Conservation (phyloP, 2,888 invertebrate genomes). For the Candidula unifasciata region DNA sequence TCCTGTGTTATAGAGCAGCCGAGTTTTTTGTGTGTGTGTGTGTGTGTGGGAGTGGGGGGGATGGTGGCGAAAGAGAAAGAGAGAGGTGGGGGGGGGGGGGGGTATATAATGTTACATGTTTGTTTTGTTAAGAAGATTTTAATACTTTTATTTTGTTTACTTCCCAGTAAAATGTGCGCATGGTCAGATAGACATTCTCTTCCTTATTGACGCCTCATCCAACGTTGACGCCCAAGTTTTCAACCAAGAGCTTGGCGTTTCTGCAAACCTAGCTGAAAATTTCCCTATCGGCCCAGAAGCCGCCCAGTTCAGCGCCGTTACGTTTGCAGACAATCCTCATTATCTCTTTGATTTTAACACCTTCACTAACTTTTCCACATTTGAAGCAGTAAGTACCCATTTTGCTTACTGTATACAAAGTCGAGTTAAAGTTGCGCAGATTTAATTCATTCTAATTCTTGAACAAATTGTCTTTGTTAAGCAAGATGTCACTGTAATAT, state of each 20-base stretch:
- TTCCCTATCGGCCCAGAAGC: not conserved
- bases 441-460: too few relatives aligned
- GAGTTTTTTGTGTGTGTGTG: too few relatives aligned
- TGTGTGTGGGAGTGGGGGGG: too few relatives aligned
- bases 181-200: not conserved
- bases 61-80: too few relatives aligned
- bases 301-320: not conserved
- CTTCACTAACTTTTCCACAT: not conserved
- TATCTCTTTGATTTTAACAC: not conserved
- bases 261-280: slow-evolving; percentile 1
- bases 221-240: not conserved
- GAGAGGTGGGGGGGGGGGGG: too few relatives aligned
- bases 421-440: too few relatives aligned
- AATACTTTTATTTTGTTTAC: not conserved
- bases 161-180: not conserved
- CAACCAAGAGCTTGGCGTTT: not conserved
- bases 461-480: too few relatives aligned
- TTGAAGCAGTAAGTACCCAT: not conserved
- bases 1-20: too few relatives aligned
- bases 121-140: too few relatives aligned
- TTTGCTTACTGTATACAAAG: not conserved
- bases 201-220: not conserved
- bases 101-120: too few relatives aligned
- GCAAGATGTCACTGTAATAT: too few relatives aligned
- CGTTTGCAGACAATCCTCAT: not conserved